Base-by-base conservation (phyloP, 64 coral and sea anemone genomes). In the Catalaphyllia jardinei region DNA sequence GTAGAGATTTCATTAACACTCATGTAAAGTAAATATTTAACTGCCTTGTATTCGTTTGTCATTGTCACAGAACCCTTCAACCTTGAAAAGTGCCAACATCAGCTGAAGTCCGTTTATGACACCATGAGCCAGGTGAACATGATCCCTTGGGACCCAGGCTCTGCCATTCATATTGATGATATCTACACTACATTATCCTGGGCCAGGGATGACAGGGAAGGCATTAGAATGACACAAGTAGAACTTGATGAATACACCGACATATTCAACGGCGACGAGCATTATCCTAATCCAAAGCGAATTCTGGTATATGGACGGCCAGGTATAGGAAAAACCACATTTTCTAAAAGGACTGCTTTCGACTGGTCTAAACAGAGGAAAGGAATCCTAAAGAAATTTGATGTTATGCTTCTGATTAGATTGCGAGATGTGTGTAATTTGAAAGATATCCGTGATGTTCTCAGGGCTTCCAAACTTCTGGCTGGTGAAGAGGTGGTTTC, bases 181-280 rank as follows among this genome's bases (percentile, higher is more conserved):
- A 51, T 76, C 7, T 76, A 76, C 74, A 76, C 74, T 22, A 35
- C 5, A 15, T 50, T 76, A 24, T 22, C 19, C 49, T 76, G 74
- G 74, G 19, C 51, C 10, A 76, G 22, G 22, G 74, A 76, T 76
- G 16, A 76, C 33, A 49, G 31, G 74, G 51, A 42, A 8, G 18
- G 39, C 4, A 20, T 39, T 17, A 39, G 74, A 49, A 39, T 76
- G 74, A 76, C 31, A 39, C 11, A 76, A 76, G 38, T 50, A 38
- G 11, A 50, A 76, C 74, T 76, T 76, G 39, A 42, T 52, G 74
- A 76, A 16, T 76, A 76, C 35, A 51, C 74, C 33, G 74, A 76
- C 19, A 52, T 76, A 18, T 76, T 76, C 74, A 76, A 39, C 16
- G 19, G 74, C 16, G 24, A 30, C 14, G 8, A 57, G 15, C 54